Evolutionary conservation across 2,113 vertebrate species (phyloP).

Genomic region (Semicossyphus pulcher): DNA sequence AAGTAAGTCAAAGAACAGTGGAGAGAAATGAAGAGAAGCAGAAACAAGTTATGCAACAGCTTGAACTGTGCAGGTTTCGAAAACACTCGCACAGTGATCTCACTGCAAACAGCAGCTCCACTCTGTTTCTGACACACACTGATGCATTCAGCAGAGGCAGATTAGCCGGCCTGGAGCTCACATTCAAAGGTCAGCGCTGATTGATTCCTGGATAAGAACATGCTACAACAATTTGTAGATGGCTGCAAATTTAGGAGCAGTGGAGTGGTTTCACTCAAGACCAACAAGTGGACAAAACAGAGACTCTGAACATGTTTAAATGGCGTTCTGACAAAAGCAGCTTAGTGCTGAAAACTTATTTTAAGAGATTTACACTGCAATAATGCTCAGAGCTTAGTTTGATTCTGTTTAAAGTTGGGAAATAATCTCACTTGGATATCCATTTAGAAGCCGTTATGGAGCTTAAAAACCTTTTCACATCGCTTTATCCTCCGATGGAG

Average conservation of each 20-base stretch:
- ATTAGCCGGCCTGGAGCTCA: constrained; percentile 59
- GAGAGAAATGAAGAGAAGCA: background rate
- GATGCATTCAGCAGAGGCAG: constrained; percentile 57
- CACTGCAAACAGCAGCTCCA: constrained; percentile 13
- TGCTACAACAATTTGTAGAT: constrained; percentile 73
- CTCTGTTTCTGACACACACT: constrained; percentile 47
- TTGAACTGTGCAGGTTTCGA: background rate
- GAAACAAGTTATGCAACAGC: background rate
- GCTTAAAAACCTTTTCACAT: background rate
- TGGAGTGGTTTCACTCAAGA: constrained; percentile 53
- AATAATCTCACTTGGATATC: background rate
- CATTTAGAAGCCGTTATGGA: background rate
- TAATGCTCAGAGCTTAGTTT: background rate
- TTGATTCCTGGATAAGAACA: constrained; percentile 70
- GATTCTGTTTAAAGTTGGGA: background rate
- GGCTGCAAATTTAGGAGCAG: constrained; percentile 45
- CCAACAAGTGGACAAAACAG: constrained; percentile 8
- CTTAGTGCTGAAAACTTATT: background rate
- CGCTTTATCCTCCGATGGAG: background rate
- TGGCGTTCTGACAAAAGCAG: background rate
- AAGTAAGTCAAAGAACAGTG: background rate
- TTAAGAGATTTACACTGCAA: no score
- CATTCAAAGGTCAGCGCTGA: constrained; percentile 60
- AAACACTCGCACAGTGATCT: background rate
- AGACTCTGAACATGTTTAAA: background rate